Percentiles rank a stretch among this genome's conserved stretches.
phyloP scores from a whole-genome alignment of 2,797 vertebrate genomes.

The Dicrostonyx torquatus region DNA sequence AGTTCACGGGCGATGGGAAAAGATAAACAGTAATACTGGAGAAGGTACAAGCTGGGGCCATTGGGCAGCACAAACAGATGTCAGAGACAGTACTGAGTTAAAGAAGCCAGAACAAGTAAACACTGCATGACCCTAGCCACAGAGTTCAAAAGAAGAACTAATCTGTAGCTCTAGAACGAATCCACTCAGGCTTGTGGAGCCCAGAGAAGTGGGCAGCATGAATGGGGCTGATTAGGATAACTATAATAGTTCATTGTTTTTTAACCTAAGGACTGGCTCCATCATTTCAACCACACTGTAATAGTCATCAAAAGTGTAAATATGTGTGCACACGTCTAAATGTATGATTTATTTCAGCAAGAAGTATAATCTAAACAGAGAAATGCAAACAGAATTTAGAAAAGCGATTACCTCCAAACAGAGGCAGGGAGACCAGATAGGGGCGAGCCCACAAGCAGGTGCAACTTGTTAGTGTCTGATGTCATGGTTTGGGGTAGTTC shows the following conservation, averaged over 20 bases:
- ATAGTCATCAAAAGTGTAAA: neutral
- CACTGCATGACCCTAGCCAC: neutral
- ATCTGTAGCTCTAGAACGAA: neutral
- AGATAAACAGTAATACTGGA: neutral
- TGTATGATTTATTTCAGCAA: constrained; percentile 6
- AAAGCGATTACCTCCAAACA: neutral
- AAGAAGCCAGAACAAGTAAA: neutral
- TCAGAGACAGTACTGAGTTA: constrained; percentile 1
- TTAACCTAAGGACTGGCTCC: neutral
- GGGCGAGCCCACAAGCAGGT: neutral
- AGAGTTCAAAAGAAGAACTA: constrained; percentile 23
- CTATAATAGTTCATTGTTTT: constrained; percentile 3
- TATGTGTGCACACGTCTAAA: neutral
- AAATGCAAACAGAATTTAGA: neutral
- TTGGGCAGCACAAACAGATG: neutral
- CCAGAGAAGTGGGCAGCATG: neutral
- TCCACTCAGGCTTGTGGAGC: neutral
- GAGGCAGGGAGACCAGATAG: neutral
- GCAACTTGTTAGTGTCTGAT: neutral
- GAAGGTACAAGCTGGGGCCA: constrained; percentile 21
- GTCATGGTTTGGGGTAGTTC: neutral
- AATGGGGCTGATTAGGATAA: neutral
- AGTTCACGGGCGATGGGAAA: neutral
- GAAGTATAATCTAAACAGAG: neutral
- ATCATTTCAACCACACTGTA: neutral